Base-by-base conservation (phyloP, 2,797 vertebrate genomes). In the Distichodus sexfasciatus region DNA sequence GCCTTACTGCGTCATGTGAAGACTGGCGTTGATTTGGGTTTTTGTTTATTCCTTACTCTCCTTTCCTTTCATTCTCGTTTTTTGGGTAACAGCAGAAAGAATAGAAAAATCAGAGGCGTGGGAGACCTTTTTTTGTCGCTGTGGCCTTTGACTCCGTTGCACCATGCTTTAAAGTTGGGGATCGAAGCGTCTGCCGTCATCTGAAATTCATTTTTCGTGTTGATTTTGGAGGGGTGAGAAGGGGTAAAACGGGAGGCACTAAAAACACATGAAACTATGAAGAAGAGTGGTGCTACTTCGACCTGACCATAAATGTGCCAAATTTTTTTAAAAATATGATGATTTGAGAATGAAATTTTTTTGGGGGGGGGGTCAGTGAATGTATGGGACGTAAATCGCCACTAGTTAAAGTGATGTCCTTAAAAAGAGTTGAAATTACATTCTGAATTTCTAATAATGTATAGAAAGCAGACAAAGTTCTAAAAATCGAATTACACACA, bases 1-100 rank as follows among this genome's bases (percentile, higher is more conserved):
- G 91, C 93, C 93, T 92, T 94, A 94, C 84, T 91, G 92, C 84
- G 91, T 94, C 81, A 94, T 94, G 91, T 94, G 85, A 93, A 71
- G 80, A 75, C 78, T 82, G 73, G 77, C 71, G 73, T 81, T 72
- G 67, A 76, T 75, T 74, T 15, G n/a, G n/a, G n/a, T n/a, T n/a
- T 65, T 71, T 66, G 66, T 68, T 36, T 65, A 50, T 69, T 74
- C 55, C 33, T 71, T 77, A 55, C 26, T 17, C 58, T 76, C 53
- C 24, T 66, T 76, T 73, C 40, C 71, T 41, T 69, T 60, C 65
- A 78, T 74, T n/a, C n/a, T n/a, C n/a, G n/a, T n/a, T n/a, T n/a
- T n/a, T 69, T 69, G 71, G 81, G 69, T 35, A 31, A 23, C 50
- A 47, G 64, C 35, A 59, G 51, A 71, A 66, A 61, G 47, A 64